These are phyloP conservation scores for Halcyon smyrnensis DNA, from an alignment of 2,797 vertebrate species.

Conservation along the genomic window DNA sequence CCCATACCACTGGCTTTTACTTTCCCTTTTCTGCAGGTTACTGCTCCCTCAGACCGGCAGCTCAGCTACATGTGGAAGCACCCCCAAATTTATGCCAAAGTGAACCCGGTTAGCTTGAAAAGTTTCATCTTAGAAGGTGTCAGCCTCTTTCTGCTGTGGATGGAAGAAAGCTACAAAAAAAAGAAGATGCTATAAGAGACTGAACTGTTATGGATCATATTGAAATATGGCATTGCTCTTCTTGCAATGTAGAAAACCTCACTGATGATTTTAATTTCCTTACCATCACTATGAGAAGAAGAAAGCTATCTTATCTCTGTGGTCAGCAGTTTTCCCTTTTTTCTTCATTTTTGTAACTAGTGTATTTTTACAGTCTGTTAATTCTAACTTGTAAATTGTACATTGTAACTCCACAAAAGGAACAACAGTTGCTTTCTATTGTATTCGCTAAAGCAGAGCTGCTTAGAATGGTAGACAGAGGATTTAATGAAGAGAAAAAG, in stretches of 20 bases:
- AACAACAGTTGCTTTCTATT: background rate
- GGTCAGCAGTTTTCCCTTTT: constrained; percentile 27
- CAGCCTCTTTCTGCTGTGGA: background rate
- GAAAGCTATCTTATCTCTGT: constrained; percentile 22
- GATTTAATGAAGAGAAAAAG: constrained; percentile 1
- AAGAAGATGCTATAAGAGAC: background rate
- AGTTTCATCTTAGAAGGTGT: background rate
- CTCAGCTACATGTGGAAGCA: background rate
- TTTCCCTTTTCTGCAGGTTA: background rate
- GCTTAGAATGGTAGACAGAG: background rate
- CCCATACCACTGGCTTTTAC: accelerated
- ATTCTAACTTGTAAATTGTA: constrained; percentile 1
- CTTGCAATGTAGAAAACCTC: background rate
- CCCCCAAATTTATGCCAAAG: background rate
- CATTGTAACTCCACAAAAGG: background rate
- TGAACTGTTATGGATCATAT: background rate
- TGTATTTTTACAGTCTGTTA: constrained; percentile 32
- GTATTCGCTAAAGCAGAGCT: background rate
- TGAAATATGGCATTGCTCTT: background rate
- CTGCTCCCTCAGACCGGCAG: background rate
- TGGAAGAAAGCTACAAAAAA: background rate
- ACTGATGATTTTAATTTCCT: background rate
- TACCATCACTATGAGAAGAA: background rate
- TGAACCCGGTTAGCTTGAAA: background rate
- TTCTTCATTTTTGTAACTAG: constrained; percentile 25